Evolutionary conservation across 1,140 invertebrate species (phyloP), one percentile per base, ranked within the genome.

Genomic region (Metopolophium dirhodum): DNA sequence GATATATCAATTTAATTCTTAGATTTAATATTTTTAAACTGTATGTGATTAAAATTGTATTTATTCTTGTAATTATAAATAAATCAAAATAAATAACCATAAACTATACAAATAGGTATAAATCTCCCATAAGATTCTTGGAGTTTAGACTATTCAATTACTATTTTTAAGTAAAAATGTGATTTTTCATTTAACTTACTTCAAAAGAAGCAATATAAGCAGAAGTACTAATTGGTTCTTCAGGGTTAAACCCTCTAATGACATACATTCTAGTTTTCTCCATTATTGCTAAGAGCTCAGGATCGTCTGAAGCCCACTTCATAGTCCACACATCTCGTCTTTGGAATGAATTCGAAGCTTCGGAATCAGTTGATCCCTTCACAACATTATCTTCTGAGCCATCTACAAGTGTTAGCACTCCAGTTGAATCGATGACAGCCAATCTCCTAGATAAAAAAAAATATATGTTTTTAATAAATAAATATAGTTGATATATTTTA

Each of bases 201-300:
- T 96, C 95, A 94, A 98, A 98, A n/a, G 96, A 96, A 94, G 97
- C 98, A 35, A 98, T 96, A 94, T 98, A 98, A 30, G 97, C 98
- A 8, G 97, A 97, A 95, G 97, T 97, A 0, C 96, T 95, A 35
- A 98, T 96, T 2, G 98, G 98, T 94, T 98, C 98, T 95, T 99
- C 99, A 0, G 98, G 98, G 95, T 99, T 98, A 1, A 97, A 95
- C 88, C 98, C 98, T 91, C 98, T 96, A 94, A 99, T 97, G 9
- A 99, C 97, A 94, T 99, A 99, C 96, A 99, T 98, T 93, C 98
- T 96, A 0, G 98, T 99, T 95, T 99, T 99, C 95, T 99, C 99
- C 96, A 99, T 98, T 54, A 99, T 96, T 0, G 98, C 98, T 94
- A 99, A 96, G 94, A 99, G 95, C 93, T 97, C 96, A 0, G 98